Evolutionary conservation across 53 echinoderm and acorn worm species (phyloP).

Genomic region (Holothuria leucospilota): DNA sequence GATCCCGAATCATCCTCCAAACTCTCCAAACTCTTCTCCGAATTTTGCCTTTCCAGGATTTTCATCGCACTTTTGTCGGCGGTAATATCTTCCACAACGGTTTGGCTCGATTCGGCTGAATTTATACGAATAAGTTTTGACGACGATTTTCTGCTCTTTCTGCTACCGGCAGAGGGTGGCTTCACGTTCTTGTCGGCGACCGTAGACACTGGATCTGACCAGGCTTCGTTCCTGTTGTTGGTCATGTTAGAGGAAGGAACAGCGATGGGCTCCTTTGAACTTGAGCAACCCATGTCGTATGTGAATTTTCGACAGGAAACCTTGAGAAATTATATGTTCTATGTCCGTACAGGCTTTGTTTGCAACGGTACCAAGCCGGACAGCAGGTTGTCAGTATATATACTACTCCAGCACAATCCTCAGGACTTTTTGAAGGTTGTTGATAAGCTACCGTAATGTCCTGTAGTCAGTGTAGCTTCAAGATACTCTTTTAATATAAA

Average conservation of each 20-base stretch:
- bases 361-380: too few relatives aligned
- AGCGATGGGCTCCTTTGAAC: constrained; percentile 60
- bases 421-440: too few relatives aligned
- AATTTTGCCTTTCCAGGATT: constrained; percentile 55
- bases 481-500: too few relatives aligned
- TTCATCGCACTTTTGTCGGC: constrained; percentile 47
- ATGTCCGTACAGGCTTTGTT: too few relatives aligned
- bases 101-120: constrained; percentile 21
- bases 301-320: neutral
- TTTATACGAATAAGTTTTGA: constrained; percentile 57
- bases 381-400: too few relatives aligned
- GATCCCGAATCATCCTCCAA: constrained; percentile 3
- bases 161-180: constrained; percentile 42
- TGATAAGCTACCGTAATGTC: too few relatives aligned
- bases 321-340: too few relatives aligned
- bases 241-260: constrained; percentile 25
- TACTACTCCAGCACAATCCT: too few relatives aligned
- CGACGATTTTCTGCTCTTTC: constrained; percentile 40
- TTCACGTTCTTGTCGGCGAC: neutral
- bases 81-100: constrained; percentile 11
- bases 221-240: constrained; percentile 48
- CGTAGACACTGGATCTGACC: constrained; percentile 41
- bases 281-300: constrained; percentile 67
- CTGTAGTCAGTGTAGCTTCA: too few relatives aligned
- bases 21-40: constrained; percentile 66